phyloP scores from a whole-genome alignment of 2,888 invertebrate species.

The Neria commutata region DNA sequence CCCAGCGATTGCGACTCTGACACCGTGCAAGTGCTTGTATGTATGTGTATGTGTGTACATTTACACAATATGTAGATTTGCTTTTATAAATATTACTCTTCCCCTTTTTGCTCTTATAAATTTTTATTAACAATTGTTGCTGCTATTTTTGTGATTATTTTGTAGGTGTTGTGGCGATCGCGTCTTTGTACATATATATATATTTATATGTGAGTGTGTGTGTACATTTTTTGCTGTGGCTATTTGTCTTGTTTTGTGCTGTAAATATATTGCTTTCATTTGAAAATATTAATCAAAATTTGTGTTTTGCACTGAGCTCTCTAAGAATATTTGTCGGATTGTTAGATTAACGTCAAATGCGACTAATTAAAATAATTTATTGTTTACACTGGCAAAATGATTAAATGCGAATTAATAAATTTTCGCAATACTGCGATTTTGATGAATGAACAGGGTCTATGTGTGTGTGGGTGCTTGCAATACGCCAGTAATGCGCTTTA shows the following conservation, averaged over 20 bases:
- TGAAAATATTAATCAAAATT: neutral
- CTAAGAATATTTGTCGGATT: neutral
- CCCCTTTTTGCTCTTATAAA: slow-evolving; percentile 38
- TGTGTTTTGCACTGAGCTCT: no score
- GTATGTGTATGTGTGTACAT: neutral
- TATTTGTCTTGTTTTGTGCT: neutral
- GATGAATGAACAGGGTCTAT: slow-evolving; percentile 10
- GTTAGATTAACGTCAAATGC: slow-evolving; percentile 1
- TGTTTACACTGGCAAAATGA: neutral
- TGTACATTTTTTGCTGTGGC: neutral
- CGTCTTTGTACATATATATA: no score
- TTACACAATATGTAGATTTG: neutral
- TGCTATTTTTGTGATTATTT: neutral
- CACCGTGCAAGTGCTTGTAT: no score
- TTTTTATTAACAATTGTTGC: slow-evolving; percentile 54
- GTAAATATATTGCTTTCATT: neutral
- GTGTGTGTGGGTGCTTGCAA: neutral
- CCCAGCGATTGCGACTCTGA: no score
- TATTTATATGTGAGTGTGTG: neutral
- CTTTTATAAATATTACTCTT: slow-evolving; percentile 29
- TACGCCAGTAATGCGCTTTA: no score
- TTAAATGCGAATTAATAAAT: neutral
- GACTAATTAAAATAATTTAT: neutral
- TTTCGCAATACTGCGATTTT: slow-evolving; percentile 34
- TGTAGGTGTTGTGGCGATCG: neutral